These are phyloP conservation scores for Hermaeophaga mercurialis DNA, from an alignment of 2,888 invertebrate genomes.

Conservation along the genomic window DNA sequence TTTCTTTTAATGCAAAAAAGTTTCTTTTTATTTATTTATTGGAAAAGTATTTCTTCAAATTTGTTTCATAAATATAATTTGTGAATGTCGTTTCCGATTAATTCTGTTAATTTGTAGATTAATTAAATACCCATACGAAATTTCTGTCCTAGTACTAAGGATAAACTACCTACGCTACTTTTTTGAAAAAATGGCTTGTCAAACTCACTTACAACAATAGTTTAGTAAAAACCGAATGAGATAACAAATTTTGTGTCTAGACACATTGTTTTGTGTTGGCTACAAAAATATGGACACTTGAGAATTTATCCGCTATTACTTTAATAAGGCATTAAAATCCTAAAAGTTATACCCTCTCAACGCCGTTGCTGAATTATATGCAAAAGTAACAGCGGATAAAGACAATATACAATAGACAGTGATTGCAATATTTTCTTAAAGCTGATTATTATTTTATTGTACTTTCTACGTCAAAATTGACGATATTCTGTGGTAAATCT, in stretches of 20 bases:
- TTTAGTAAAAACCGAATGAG: constrained; percentile 23
- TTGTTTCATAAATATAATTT: too few relatives aligned
- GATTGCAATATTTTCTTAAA: constrained; percentile 40
- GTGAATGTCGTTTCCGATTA: too few relatives aligned
- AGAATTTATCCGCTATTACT: constrained; percentile 32
- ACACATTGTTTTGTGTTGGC: constrained; percentile 34
- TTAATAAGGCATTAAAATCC: constrained; percentile 30
- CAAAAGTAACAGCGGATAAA: constrained; percentile 27
- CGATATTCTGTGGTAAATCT: constrained; percentile 30
- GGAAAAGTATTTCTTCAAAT: too few relatives aligned
- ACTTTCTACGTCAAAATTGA: constrained; percentile 48
- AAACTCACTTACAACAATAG: constrained; percentile 30
- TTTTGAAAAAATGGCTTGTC: constrained; percentile 22
- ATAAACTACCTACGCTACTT: too few relatives aligned
- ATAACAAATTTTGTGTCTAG: constrained; percentile 29
- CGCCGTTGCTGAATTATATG: neutral
- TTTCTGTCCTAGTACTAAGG: too few relatives aligned
- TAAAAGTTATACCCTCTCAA: constrained; percentile 13
- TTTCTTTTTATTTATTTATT: too few relatives aligned
- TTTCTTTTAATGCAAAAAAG: too few relatives aligned
- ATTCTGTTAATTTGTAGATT: too few relatives aligned
- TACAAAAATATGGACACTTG: constrained; percentile 47
- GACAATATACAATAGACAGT: constrained; percentile 36
- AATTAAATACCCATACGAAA: too few relatives aligned
- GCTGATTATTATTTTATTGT: constrained; percentile 52